A percentile compares a stretch with the other conserved stretches of the same genome.
Conservation (phyloP, 2,113 vertebrate genomes). For the Eolophus roseicapilla region DNA sequence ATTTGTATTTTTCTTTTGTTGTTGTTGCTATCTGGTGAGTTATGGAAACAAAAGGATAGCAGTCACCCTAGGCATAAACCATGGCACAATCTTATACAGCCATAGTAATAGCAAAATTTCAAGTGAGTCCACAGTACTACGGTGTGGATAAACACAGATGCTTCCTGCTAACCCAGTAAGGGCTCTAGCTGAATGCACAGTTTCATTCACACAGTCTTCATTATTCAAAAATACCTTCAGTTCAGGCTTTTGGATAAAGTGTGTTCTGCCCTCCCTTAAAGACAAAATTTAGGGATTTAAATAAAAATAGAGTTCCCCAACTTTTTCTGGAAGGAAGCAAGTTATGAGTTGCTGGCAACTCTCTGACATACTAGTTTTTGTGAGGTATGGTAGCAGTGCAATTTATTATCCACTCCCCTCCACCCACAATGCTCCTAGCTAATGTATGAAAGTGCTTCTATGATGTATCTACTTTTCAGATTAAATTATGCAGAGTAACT, state of each 20-base stretch:
- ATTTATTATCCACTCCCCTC: background rate
- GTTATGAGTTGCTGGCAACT: background rate
- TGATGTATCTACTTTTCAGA: background rate
- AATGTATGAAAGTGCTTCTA: fast-evolving
- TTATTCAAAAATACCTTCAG: background rate
- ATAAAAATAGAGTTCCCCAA: background rate
- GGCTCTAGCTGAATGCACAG: background rate
- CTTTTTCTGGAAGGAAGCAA: background rate
- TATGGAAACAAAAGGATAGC: background rate
- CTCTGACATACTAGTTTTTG: background rate
- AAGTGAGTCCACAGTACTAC: background rate
- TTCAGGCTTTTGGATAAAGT: background rate
- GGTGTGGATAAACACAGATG: fast-evolving
- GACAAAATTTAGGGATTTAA: background rate
- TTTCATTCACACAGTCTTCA: fast-evolving
- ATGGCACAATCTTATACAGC: background rate
- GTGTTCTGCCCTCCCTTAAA: background rate
- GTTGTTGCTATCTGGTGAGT: background rate
- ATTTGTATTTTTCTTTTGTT: background rate
- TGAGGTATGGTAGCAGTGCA: background rate
- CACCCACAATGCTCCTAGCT: background rate
- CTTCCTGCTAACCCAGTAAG: background rate
- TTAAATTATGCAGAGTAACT: background rate
- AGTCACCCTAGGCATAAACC: background rate
- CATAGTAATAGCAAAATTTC: background rate